A percentile compares a stretch with the other conserved stretches of the same genome.
These are phyloP conservation scores for Hydriomena furcata DNA, from an alignment of 2,888 invertebrate genomes.

Conservation along the genomic window DNA sequence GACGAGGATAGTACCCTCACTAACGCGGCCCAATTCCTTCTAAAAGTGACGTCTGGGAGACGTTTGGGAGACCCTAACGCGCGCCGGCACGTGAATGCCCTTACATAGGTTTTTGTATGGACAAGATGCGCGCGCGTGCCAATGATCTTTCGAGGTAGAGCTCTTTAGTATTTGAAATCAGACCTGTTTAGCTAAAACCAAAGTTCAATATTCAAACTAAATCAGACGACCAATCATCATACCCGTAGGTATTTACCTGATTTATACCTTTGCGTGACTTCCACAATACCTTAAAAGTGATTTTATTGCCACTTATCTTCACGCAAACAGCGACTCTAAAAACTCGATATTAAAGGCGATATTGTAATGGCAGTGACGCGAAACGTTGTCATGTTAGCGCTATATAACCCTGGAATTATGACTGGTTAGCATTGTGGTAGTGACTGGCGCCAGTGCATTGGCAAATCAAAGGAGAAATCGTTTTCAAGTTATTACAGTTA, in stretches of 20 bases:
- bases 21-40: no score
- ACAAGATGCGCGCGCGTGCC: no score
- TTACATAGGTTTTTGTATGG: no score
- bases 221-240: slow-evolving; percentile 50
- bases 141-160: no score
- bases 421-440: not conserved
- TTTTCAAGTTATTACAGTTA: no score
- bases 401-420: slow-evolving; percentile 63
- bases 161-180: no score
- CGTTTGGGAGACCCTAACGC: no score
- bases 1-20: no score
- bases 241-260: slow-evolving; percentile 66
- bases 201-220: slow-evolving; percentile 25
- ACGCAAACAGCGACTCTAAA: slow-evolving; percentile 55
- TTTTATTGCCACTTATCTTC: slow-evolving; percentile 59
- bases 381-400: slow-evolving; percentile 70
- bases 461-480: no score
- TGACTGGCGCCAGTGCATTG: slow-evolving; percentile 2
- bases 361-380: slow-evolving; percentile 40
- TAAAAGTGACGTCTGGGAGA: no score
- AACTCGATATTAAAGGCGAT: slow-evolving; percentile 44
- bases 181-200: no score
- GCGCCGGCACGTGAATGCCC: no score
- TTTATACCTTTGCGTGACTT: slow-evolving; percentile 74
- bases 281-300: slow-evolving; percentile 70